Evolutionary conservation across 2,797 vertebrate species (phyloP), one percentile per base, ranked within the genome.

Genomic region (Peromyscus aztecus): DNA sequence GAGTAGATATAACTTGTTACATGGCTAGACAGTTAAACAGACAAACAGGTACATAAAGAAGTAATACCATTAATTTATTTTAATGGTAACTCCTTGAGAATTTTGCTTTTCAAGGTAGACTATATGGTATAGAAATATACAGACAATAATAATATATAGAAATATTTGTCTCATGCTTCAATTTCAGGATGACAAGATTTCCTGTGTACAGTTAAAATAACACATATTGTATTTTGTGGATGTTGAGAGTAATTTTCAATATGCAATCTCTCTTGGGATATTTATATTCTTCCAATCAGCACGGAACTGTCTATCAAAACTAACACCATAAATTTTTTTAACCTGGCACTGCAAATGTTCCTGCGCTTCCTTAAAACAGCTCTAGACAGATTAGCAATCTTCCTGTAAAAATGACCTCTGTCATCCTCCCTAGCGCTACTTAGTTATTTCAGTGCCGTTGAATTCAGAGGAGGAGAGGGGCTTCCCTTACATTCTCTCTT

Each of bases 261-360:
- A 98, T 55, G 0, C 97, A 75, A 75, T 96, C 97, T 99, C 99
- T 98, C 98, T 97, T 98, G 98, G 98, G 98, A 98, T 98, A 98
- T 98, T 98, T 98, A 98, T 98, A 99, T 98, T 98, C 98, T 98
- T 98, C 98, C 98, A 98, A 98, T 99, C 98, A 99, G 98, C 97
- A 98, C 97, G 98, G 98, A 98, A 98, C 98, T 99, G 98, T 98
- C 98, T 97, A 98, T 99, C 98, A 99, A 98, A 99, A 99, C 96
- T 98, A 99, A 98, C 97, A 97, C 97, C 98, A 98, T 98, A 98
- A 98, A 98, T 98, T 98, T 97, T 98, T 98, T 98, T 95, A 82
- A 98, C 7, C 97, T 96, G 97, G 94, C 97, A 94, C 85, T 94
- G 94, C 52, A 97, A 98, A 97, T 97, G 97, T 98, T 98, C 96